Base-by-base conservation (phyloP, 1,140 invertebrate genomes). In the Aphaenogaster floridana region DNA sequence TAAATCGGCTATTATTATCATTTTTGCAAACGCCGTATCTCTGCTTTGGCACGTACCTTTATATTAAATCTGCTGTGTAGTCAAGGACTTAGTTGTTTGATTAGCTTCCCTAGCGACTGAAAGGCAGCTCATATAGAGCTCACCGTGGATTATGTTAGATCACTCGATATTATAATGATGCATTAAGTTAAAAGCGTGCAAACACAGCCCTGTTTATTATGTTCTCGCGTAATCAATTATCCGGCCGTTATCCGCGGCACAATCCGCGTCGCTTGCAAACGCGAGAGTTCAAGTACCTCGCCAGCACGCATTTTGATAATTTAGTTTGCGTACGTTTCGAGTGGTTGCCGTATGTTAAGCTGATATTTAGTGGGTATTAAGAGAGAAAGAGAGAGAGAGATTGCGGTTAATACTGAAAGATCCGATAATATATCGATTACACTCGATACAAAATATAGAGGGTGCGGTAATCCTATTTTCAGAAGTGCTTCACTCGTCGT, bases 341-440 rank as follows among this genome's bases (percentile, higher is more conserved):
- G 13, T 15, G 21, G 15, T 45, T 39, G 13, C 59, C 45, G 17
- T 52, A 66, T 34, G 59, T 66, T 79, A 64, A 86, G 59, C 61
- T 77, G 76, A 86, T 86, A 79, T 79, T 79, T 86, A 36, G 76
- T 63, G 21, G 45, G 8, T 64, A 63, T 64, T 78, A 64, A 45
- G 74, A 13, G 36, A 21, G 36, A 66, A 15, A 13, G 5, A 21
- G 8, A 42, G 64, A 45, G 83, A 54, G 72, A 45, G 83, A 61
- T 28, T 61, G 80, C 50, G 39, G 39, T 76, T 84, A 84, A 76
- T 76, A 84, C 54, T 28, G n/a, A 61, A 76, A 45, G 8, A 74
- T 76, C 42, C 42, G 5, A 69, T 84, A 84, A 84, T 84, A 45
- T 84, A 84, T 84, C 80, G 69, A 84, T 84, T 84, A 63, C 34